A percentile compares a stretch with the other conserved stretches of the same genome.
phyloP scores from a whole-genome alignment of 2,797 vertebrate genomes.

The Pagetopsis macropterus region DNA sequence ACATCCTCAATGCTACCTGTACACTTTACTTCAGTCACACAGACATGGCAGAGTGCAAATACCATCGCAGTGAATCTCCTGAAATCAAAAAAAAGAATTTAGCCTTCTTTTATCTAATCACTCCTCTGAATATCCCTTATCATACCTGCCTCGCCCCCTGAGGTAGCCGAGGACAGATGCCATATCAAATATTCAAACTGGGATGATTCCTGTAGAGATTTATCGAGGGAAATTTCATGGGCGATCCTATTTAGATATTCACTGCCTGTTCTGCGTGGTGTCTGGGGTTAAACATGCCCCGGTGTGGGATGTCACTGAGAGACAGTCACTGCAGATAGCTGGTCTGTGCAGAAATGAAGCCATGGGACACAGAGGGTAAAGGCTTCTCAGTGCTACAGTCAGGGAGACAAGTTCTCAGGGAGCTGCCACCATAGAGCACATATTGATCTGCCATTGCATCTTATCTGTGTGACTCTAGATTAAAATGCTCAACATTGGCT shows the following conservation, averaged over 20 bases:
- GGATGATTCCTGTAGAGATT: slow-evolving; percentile 77
- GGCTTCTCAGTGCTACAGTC: slow-evolving; percentile 69
- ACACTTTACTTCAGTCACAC: slow-evolving; percentile 72
- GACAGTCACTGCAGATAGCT: slow-evolving; percentile 75
- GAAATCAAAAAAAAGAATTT: slow-evolving; percentile 72
- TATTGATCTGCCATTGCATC: slow-evolving; percentile 84
- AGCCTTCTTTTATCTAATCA: slow-evolving; percentile 79
- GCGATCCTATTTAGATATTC: slow-evolving; percentile 84
- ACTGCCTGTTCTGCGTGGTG: slow-evolving; percentile 60
- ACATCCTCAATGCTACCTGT: slow-evolving; percentile 69
- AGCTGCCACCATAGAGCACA: slow-evolving; percentile 79
- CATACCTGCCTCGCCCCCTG: slow-evolving; percentile 61
- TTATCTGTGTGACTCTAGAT: slow-evolving; percentile 84
- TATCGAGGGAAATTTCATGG: slow-evolving; percentile 75
- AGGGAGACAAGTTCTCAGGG: slow-evolving; percentile 77
- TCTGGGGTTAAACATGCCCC: slow-evolving; percentile 73
- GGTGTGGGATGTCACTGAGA: slow-evolving; percentile 72
- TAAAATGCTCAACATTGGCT: slow-evolving; percentile 80
- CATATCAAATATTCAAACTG: slow-evolving; percentile 79
- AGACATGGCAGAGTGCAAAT: slow-evolving; percentile 73
- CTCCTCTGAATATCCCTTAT: slow-evolving; percentile 78
- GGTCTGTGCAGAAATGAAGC: slow-evolving; percentile 74
- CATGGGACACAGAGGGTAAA: slow-evolving; percentile 73
- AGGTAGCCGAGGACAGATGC: slow-evolving; percentile 71
- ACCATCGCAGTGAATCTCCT: slow-evolving; percentile 64